Conservation (phyloP, 2,797 vertebrate species). For the Potorous gilbertii region DNA sequence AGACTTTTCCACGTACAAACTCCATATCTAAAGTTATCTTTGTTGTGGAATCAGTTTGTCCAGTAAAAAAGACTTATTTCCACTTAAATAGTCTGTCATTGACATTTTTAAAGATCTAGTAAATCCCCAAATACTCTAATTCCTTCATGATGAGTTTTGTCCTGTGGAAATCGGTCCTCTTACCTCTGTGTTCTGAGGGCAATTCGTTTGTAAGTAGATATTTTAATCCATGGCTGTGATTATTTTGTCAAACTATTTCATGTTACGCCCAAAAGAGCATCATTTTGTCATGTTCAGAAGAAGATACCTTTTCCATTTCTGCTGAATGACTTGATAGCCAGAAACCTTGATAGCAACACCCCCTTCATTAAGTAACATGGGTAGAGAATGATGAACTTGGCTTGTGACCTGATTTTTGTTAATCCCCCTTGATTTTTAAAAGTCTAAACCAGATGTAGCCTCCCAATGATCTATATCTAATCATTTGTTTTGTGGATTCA, state of each 20-base stretch:
- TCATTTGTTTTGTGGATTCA: conserved; percentile 80
- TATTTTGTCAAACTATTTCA: background rate
- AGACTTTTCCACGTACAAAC: conserved; percentile 5
- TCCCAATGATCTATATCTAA: conserved; percentile 76
- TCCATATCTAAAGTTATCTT: background rate
- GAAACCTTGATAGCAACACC: background rate
- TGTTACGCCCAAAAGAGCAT: background rate
- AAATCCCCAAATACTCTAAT: background rate
- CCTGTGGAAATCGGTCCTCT: background rate
- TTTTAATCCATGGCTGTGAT: conserved; percentile 4
- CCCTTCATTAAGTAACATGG: conserved; percentile 18
- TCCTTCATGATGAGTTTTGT: background rate
- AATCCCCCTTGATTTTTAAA: conserved; percentile 34
- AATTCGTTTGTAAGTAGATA: background rate
- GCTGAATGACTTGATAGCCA: background rate
- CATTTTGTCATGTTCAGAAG: conserved; percentile 15
- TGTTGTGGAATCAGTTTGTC: background rate
- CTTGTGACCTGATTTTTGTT: conserved; percentile 56
- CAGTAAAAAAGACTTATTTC: background rate
- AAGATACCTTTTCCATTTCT: conserved; percentile 12
- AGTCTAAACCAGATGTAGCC: conserved; percentile 72
- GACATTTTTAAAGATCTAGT: conserved; percentile 10
- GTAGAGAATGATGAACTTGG: conserved; percentile 13
- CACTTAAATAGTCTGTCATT: background rate
- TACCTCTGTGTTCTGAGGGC: background rate